phyloP scores from a whole-genome alignment of 35 echinoderm and acorn worm genomes.

The Anneissia japonica region DNA sequence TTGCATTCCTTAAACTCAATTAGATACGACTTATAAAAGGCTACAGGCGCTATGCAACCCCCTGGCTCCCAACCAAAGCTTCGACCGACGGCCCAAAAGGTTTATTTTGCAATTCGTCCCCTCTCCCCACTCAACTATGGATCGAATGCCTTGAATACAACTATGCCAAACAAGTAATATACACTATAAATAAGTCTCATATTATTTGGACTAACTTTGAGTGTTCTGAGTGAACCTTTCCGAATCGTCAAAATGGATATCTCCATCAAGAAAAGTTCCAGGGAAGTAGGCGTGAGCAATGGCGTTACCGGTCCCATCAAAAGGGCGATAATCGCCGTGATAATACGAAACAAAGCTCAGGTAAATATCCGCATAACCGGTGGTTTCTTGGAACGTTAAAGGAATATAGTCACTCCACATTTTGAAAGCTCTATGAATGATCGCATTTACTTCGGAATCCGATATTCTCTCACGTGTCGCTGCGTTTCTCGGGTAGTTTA shows the following conservation, averaged over 20 bases:
- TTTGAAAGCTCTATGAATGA: constrained; percentile 45
- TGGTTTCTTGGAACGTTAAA: constrained; percentile 21
- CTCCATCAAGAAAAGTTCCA: constrained; percentile 77
- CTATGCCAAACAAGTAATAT: too few species aligned
- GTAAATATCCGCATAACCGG: constrained; percentile 68
- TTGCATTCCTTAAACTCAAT: too few species aligned
- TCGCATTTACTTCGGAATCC: constrained; percentile 29
- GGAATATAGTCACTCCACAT: constrained; percentile 82
- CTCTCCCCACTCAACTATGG: too few species aligned
- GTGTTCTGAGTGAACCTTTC: constrained; percentile 66
- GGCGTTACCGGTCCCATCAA: constrained; percentile 60
- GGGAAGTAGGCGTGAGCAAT: constrained; percentile 76
- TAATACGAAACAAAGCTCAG: constrained; percentile 46
- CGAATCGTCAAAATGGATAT: constrained; percentile 79
- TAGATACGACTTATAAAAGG: too few species aligned
- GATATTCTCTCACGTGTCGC: background rate
- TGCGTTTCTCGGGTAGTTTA: background rate
- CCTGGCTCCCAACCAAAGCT: too few species aligned
- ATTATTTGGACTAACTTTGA: too few species aligned
- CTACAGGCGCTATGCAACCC: too few species aligned
- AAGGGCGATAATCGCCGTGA: constrained; percentile 57
- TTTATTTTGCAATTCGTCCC: too few species aligned
- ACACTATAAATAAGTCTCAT: too few species aligned
- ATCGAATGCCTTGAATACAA: too few species aligned
- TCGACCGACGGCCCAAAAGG: too few species aligned